Conservation (phyloP, 2,888 invertebrate species). For the Lutraria lutraria region DNA sequence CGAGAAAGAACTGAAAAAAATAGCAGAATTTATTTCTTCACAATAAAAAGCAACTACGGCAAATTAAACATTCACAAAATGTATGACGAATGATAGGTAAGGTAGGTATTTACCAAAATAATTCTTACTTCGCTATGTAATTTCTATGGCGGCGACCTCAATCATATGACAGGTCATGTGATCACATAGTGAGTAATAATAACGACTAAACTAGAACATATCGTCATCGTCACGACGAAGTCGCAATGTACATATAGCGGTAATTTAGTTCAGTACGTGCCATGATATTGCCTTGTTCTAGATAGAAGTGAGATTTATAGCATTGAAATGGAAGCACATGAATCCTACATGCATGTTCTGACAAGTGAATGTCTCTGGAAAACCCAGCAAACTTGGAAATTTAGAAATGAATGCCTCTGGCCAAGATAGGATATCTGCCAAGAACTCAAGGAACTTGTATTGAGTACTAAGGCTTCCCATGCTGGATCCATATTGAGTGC, state of each 20-base stretch:
- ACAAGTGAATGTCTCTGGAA: no score
- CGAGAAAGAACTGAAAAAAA: neutral
- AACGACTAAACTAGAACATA: constrained; percentile 13
- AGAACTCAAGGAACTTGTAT: no score
- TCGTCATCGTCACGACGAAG: constrained; percentile 29
- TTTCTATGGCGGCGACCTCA: constrained; percentile 42
- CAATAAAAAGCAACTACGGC: neutral
- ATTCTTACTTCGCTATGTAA: neutral
- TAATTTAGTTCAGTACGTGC: no score
- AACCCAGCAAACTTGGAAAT: no score
- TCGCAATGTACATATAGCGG: neutral
- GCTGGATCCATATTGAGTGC: no score
- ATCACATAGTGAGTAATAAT: neutral
- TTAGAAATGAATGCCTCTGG: no score
- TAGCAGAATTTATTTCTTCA: neutral
- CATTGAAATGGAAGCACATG: no score
- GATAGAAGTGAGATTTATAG: no score
- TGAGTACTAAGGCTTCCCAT: no score
- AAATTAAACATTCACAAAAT: neutral
- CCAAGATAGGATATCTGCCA: no score
- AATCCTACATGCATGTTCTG: no score
- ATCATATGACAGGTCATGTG: constrained; percentile 52
- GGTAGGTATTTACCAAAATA: neutral
- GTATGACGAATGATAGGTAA: neutral
- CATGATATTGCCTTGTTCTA: no score